Evolutionary conservation across 2,113 vertebrate species (phyloP).

Genomic region (Epinephelus cyanopodus): DNA sequence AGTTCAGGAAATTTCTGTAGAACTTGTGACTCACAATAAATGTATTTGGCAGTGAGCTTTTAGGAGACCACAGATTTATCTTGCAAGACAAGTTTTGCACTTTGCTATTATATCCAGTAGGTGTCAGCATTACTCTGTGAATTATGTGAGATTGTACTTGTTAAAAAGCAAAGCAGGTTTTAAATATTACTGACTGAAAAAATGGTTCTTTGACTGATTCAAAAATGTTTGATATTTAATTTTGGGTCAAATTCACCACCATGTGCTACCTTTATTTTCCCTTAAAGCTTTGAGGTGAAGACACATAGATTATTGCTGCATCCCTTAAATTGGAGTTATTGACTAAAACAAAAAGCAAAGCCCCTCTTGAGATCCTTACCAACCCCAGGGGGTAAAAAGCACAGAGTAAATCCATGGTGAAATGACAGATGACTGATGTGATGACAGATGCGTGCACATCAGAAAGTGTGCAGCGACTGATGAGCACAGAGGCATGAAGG

Average conservation of each 20-base stretch:
- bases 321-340: not conserved
- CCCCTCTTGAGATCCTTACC: not conserved
- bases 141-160: not conserved
- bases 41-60: not conserved
- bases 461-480: conserved; percentile 24
- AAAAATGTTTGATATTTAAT: not conserved
- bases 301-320: not conserved
- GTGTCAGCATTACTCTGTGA: conserved; percentile 60
- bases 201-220: not conserved
- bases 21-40: not conserved
- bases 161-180: conserved; percentile 4
- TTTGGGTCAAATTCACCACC: no score
- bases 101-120: conserved; percentile 50
- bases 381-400: not conserved
- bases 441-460: conserved; percentile 20
- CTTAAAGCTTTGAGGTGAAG: not conserved
- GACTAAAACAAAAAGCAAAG: not conserved
- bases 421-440: conserved; percentile 24
- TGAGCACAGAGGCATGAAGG: conserved; percentile 27
- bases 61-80: not conserved
- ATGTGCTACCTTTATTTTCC: no score
- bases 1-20: not conserved
- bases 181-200: not conserved
- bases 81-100: conserved; percentile 6
- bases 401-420: not conserved